A percentile compares a stretch with the other conserved stretches of the same genome.
phyloP scores from a whole-genome alignment of 2,888 invertebrate genomes.

The Trissonchulus latispiculum region DNA sequence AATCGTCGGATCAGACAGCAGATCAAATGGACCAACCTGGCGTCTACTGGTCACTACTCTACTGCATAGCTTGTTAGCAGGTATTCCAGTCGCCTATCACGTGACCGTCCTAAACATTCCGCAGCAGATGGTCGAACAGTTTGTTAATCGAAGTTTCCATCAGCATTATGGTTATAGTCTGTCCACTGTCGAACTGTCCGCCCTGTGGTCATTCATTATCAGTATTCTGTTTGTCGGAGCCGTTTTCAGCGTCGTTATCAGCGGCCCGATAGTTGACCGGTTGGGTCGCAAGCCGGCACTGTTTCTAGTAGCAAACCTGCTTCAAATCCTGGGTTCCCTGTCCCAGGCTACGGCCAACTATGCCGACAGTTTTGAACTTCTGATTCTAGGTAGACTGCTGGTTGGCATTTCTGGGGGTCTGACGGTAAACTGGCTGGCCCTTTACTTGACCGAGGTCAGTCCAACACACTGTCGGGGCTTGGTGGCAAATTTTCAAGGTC shows the following conservation, averaged over 20 bases:
- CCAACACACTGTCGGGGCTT: neutral
- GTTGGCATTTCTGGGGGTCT: neutral
- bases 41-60: neutral
- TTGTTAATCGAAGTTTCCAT: neutral
- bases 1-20: too few species aligned
- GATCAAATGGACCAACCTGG: too few species aligned
- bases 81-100: neutral
- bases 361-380: neutral
- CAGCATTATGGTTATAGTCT: neutral
- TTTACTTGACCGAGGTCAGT: conserved; percentile 14
- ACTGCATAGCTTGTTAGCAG: neutral
- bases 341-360: neutral
- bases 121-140: neutral
- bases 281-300: conserved; percentile 3
- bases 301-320: neutral
- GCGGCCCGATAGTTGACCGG: too few species aligned
- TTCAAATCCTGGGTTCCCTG: neutral
- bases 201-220: conserved; percentile 1
- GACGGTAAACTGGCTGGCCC: neutral
- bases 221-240: neutral
- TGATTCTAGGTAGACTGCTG: neutral
- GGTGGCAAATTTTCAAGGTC: neutral
- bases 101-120: neutral
- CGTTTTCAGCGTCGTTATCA: too few species aligned
- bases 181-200: neutral